Base-by-base conservation (phyloP, 2,113 vertebrate species). In the Heteronetta atricapilla region DNA sequence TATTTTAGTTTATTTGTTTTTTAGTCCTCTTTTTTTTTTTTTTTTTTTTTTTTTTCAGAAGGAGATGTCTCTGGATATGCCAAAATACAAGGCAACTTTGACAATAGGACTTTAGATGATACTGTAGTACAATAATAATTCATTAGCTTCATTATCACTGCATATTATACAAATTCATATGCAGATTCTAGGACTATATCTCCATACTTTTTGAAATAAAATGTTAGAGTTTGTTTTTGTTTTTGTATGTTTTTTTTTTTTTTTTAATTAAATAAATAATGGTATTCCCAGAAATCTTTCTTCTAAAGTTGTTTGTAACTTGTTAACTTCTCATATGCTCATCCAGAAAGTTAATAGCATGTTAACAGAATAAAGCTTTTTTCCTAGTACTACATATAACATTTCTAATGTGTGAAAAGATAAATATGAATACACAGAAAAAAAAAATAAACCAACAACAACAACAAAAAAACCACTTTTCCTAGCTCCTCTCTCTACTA, bases 271-370 rank as follows among this genome's bases (percentile, higher is more conserved):
- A 48, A 48, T 52, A 74, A 66, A 34, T 80, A 38, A 53, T 36
- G 5, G 0, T 3, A 62, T 75, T 89, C n/a, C 23, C 11, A 87
- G 50, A 74, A 66, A 68, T 52, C 4, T 82, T 2, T 55, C 16
- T 56, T 87, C 31, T 67, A 8, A 82, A 68, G 3, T 63, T 69
- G 11, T 7, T 81, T 77, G 1, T 38, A 52, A 31, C 8, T n/a
- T 4, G 8, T 17, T 66, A 60, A 12, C 2, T 4, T 56, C 7
- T 22, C 3, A 28, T 52, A 34, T 3, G 3, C 4, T 38, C 5
- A 60, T 19, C 6, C 8, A 82, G 18, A 82, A 79, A 80, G 12
- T 1, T 52, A 17, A 66, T 6, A 2, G 1, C 59, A 31, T 55
- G n/a, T 63, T 68, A 59, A 5, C n/a, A 75, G 16, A 67, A n/a